A percentile compares a stretch with the other conserved stretches of the same genome.
Evolutionary conservation across 2,797 vertebrate species (phyloP).

Genomic region (Tauraco hartlaubi): DNA sequence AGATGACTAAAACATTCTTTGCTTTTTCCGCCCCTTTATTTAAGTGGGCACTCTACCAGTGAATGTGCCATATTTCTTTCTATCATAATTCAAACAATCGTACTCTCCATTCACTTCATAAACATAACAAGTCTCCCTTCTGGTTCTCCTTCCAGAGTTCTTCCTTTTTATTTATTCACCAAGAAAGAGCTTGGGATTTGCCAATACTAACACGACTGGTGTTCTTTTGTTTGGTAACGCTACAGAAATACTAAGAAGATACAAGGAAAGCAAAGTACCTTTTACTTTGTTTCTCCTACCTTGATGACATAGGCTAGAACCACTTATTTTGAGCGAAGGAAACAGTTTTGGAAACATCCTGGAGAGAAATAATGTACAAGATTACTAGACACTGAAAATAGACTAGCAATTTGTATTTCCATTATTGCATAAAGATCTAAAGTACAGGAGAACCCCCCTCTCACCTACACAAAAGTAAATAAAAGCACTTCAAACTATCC

Average conservation of each 20-base stretch:
- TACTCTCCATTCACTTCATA: not conserved
- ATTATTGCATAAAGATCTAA: not conserved
- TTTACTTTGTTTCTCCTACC: not conserved
- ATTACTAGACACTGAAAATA: not conserved
- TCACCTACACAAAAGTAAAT: not conserved
- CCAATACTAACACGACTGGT: not conserved
- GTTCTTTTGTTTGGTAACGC: not conserved
- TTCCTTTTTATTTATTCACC: not conserved
- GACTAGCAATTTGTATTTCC: not conserved
- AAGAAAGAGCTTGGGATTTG: not conserved
- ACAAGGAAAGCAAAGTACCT: not conserved
- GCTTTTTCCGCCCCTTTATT: too few relatives aligned
- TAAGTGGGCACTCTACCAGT: not conserved
- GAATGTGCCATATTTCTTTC: rapidly evolving
- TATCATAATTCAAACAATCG: not conserved
- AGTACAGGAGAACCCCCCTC: not conserved
- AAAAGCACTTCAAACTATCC: not conserved
- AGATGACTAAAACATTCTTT: not conserved
- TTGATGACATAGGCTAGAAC: not conserved
- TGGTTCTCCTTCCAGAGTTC: not conserved
- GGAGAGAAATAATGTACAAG: not conserved
- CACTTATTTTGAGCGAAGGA: not conserved
- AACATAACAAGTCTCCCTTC: not conserved
- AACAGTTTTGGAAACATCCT: not conserved
- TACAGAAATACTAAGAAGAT: not conserved